Evolutionary conservation across 2,113 vertebrate species (phyloP), one percentile per base, ranked within the genome.

Genomic region (Sardina pilchardus): DNA sequence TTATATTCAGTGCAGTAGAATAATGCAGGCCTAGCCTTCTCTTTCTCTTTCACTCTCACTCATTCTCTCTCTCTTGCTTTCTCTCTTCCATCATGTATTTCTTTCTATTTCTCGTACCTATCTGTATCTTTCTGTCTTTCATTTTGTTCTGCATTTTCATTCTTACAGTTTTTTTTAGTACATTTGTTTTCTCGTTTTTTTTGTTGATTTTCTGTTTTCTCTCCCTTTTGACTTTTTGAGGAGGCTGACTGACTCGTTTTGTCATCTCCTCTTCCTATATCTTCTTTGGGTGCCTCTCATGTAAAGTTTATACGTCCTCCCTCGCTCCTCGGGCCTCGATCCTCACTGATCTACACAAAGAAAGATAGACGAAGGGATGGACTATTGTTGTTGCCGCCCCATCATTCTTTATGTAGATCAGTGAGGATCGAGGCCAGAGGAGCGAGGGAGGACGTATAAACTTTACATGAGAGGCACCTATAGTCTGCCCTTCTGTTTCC

Each of bases 1-100:
- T 89, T 92, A 83, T 86, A 82, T 92, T 93, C 89, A 91, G 91
- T 93, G 90, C 89, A 92, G 83, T 47, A 87, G 88, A 89, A 92
- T 90, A 90, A 89, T 90, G 90, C 82, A 1, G 83, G 88, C 86
- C 86, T 83, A 82, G 63, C 24, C 6, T 24, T 75, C 34, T 56
- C 36, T 19, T 24, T 45, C 39, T 78, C 24, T 7, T 10, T 67
- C 7, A 26, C 8, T 67, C 8, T 67, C n/a, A 1, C n/a, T 67
- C n/a, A 26, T 6, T 6, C 53, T 59, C 10, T 59, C 53, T 21
- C 53, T 26, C 0, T 71, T 43, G 53, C 5, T 80, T 36, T 56
- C 16, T 30, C 82, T 16, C 42, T n/a, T 14, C 2, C 19, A n/a
- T 17, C 39, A 42, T 42, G 1, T 16, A 19, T 78, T 19, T 42